A percentile compares a stretch with the other conserved stretches of the same genome.
phyloP scores from a whole-genome alignment of 2,113 vertebrate genomes.

The Zeus faber region DNA sequence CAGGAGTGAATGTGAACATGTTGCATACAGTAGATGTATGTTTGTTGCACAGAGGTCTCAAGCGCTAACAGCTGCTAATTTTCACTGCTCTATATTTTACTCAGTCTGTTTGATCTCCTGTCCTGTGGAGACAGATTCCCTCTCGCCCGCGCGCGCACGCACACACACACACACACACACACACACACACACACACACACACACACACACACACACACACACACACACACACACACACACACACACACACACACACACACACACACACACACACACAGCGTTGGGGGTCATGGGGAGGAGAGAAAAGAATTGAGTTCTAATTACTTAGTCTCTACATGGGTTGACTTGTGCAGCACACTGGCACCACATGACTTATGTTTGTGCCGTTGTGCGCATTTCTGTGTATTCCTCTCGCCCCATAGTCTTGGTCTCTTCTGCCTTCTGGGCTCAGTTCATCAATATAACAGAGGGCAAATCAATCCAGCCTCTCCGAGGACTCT shows the following conservation, averaged over 20 bases:
- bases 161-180: slow-evolving; percentile 9
- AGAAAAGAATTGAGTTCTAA: slow-evolving; percentile 48
- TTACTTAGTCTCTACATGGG: slow-evolving; percentile 47
- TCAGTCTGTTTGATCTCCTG: slow-evolving; percentile 75
- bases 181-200: not conserved
- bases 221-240: slow-evolving; percentile 27
- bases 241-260: slow-evolving; percentile 4
- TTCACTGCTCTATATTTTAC: slow-evolving; percentile 75
- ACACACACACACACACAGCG: slow-evolving; percentile 22
- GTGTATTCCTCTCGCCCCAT: slow-evolving; percentile 8
- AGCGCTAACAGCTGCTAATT: slow-evolving; percentile 79
- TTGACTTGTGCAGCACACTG: slow-evolving; percentile 40
- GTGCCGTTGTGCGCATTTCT: slow-evolving; percentile 35
- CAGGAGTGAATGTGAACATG: no score
- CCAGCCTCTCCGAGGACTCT: slow-evolving; percentile 63
- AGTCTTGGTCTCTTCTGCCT: slow-evolving; percentile 21
- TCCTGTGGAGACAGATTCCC: slow-evolving; percentile 63
- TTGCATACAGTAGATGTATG: not conserved
- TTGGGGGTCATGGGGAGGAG: slow-evolving; percentile 57
- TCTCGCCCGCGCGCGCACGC: slow-evolving; percentile 19
- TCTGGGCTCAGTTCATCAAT: slow-evolving; percentile 42
- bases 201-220: slow-evolving; percentile 20
- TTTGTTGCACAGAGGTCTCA: slow-evolving; percentile 40
- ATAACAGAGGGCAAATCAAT: slow-evolving; percentile 64
- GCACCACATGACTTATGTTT: slow-evolving; percentile 35